These are phyloP conservation scores for Cetonia aurata DNA, from an alignment of 2,888 invertebrate genomes.

Conservation along the genomic window DNA sequence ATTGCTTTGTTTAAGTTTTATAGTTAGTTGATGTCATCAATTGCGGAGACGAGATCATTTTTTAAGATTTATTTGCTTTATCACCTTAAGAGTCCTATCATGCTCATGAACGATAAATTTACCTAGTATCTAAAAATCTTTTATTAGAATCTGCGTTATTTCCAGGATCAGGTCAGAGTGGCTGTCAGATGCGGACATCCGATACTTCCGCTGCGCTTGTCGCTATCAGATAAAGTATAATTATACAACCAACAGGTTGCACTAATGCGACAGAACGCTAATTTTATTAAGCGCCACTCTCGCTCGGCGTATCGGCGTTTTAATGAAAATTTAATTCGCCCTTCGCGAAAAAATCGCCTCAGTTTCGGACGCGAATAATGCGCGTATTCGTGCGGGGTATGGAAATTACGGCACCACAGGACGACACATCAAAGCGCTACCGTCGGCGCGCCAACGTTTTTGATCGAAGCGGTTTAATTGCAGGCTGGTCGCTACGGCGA, in stretches of 20 bases:
- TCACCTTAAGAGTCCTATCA: too few species aligned
- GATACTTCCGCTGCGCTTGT: too few species aligned
- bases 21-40: too few species aligned
- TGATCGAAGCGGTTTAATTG: slow-evolving; percentile 53
- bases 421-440: slow-evolving; percentile 21
- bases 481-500: slow-evolving; percentile 38
- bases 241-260: slow-evolving; percentile 48
- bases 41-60: too few species aligned
- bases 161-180: too few species aligned
- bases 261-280: slow-evolving; percentile 61
- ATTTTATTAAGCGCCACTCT: slow-evolving; percentile 61
- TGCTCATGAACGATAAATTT: too few species aligned
- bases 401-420: slow-evolving; percentile 7
- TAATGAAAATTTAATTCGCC: slow-evolving; percentile 65
- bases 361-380: slow-evolving; percentile 32
- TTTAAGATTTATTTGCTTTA: too few species aligned
- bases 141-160: too few species aligned
- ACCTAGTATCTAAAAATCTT: too few species aligned
- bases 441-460: slow-evolving; percentile 37
- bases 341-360: slow-evolving; percentile 59
- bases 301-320: slow-evolving; percentile 62
- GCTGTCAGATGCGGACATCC: too few species aligned
- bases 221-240: slow-evolving; percentile 35
- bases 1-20: too few species aligned
- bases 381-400: neutral